Evolutionary conservation across 92 coral and sea anemone genomes (phyloP).

Genomic region (Hydrozoanthus gracilis): DNA sequence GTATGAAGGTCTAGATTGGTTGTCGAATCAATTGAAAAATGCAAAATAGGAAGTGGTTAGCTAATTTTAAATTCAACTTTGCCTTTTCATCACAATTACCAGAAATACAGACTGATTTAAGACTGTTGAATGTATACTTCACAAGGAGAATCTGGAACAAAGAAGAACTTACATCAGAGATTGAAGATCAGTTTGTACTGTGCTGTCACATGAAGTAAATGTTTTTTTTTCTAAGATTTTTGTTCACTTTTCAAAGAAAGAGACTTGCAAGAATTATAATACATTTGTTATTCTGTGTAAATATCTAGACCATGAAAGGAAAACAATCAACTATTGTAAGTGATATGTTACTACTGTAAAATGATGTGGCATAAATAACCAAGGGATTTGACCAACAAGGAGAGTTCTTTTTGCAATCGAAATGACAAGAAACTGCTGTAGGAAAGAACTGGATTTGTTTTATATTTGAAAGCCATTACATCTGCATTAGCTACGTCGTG

Average conservation of each 20-base stretch:
- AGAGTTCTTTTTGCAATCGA: too few relatives aligned
- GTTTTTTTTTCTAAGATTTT: not conserved
- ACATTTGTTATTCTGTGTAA: not conserved
- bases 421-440: too few relatives aligned
- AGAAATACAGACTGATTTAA: slow-evolving; percentile 7
- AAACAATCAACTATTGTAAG: not conserved
- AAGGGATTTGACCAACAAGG: too few relatives aligned
- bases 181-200: not conserved
- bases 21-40: slow-evolving; percentile 76
- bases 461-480: too few relatives aligned
- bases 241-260: not conserved
- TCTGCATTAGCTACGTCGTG: too few relatives aligned
- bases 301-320: not conserved
- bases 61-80: not conserved
- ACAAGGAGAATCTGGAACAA: not conserved
- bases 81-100: not conserved
- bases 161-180: not conserved
- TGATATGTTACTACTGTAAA: not conserved
- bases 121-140: slow-evolving; percentile 6
- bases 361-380: not conserved
- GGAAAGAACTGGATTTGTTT: too few relatives aligned
- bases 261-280: not conserved
- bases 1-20: slow-evolving; percentile 98
- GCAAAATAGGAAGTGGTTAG: slow-evolving; percentile 27
- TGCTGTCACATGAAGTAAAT: not conserved